Conservation (phyloP, 2,113 vertebrate genomes). For the Siphamia tubifer region DNA sequence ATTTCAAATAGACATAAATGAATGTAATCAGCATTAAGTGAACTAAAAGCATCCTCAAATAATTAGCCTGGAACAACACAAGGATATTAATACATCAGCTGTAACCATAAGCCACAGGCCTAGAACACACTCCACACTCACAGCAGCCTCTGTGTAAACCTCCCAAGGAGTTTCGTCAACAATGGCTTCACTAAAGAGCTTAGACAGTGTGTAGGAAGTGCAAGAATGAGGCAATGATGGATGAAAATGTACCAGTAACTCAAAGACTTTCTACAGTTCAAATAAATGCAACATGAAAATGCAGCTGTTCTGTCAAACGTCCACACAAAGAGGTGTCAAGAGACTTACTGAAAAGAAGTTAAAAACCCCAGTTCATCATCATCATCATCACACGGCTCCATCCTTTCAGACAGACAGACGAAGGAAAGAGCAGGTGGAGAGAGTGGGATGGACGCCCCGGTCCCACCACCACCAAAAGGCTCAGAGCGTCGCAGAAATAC, state of each 20-base stretch:
- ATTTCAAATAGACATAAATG: too few species aligned
- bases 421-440: conserved; percentile 31
- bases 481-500: conserved; percentile 46
- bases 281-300: neutral
- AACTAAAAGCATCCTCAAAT: neutral
- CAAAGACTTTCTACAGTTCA: neutral
- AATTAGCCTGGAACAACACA: neutral
- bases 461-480: conserved; percentile 41
- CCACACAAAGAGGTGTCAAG: neutral
- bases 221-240: neutral
- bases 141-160: neutral
- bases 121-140: neutral
- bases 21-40: neutral
- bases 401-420: conserved; percentile 52
- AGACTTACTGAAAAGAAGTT: conserved; percentile 81
- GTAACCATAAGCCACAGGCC: neutral
- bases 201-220: neutral
- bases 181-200: neutral
- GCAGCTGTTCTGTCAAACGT: neutral
- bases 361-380: conserved; percentile 78
- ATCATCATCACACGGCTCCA: conserved; percentile 79
- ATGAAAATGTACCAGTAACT: neutral
- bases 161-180: conserved; percentile 5
- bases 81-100: neutral
- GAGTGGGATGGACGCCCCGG: conserved; percentile 38